Evolutionary conservation across 2,888 invertebrate species (phyloP).

Genomic region (Stenoptilia bipunctidactyla): DNA sequence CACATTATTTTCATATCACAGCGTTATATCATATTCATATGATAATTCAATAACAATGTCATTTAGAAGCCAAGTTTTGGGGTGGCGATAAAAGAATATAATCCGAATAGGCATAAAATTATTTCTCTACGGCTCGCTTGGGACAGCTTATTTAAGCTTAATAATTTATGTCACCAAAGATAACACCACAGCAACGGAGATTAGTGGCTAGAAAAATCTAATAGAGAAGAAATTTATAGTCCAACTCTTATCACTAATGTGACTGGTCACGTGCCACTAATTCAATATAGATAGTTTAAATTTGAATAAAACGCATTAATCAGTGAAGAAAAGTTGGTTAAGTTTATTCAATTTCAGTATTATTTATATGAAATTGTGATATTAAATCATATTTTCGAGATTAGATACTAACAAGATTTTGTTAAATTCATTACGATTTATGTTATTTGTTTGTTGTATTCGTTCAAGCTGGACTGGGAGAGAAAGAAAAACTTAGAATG

Average conservation of each 20-base stretch:
- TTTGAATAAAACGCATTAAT: slow-evolving; percentile 27
- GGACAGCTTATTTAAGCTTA: slow-evolving; percentile 43
- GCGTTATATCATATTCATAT: slow-evolving; percentile 62
- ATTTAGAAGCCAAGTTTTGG: slow-evolving; percentile 44
- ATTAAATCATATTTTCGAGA: too few relatives aligned
- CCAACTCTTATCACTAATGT: slow-evolving; percentile 40
- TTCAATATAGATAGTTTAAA: slow-evolving; percentile 38
- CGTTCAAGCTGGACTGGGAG: too few relatives aligned
- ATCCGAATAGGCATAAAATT: slow-evolving; percentile 60
- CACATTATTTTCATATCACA: slow-evolving; percentile 39
- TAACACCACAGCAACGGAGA: slow-evolving; percentile 21
- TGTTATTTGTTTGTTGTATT: too few relatives aligned
- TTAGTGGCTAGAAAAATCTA: slow-evolving; percentile 44
- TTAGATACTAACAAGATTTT: too few relatives aligned
- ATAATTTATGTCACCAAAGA: slow-evolving; percentile 39
- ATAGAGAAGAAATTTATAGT: slow-evolving; percentile 52
- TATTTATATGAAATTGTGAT: neutral
- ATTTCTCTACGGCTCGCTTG: slow-evolving; percentile 36
- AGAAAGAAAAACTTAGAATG: too few relatives aligned
- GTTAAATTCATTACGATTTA: too few relatives aligned
- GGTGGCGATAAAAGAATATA: slow-evolving; percentile 45
- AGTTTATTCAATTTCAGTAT: too few relatives aligned
- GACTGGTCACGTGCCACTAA: slow-evolving; percentile 45
- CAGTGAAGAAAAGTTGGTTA: too few relatives aligned
- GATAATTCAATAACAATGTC: slow-evolving; percentile 64